Evolutionary conservation across 2,797 vertebrate genomes (phyloP).

Genomic region (Triplophysa bombifrons): DNA sequence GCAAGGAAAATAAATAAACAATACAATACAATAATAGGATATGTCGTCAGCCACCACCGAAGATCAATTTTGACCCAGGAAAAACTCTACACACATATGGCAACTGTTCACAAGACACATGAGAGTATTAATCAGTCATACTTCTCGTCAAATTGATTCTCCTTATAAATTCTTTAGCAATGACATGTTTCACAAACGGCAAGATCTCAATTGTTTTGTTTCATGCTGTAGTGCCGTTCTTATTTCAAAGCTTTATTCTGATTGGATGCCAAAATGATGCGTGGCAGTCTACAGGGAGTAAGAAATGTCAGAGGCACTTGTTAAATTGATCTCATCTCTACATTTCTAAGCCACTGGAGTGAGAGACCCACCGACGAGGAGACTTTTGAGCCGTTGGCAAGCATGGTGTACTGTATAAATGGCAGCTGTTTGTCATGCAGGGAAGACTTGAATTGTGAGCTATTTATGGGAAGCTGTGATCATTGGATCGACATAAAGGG

Average conservation of each 20-base stretch:
- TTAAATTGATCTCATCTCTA: not conserved
- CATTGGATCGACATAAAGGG: conserved; percentile 59
- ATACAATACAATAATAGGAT: no score
- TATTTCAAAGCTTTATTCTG: not conserved
- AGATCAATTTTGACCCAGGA: no score
- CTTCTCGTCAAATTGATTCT: no score
- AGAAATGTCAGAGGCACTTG: not conserved
- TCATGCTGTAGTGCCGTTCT: not conserved
- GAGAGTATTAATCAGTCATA: no score
- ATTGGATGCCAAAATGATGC: not conserved
- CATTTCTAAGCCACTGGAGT: not conserved
- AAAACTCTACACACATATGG: no score
- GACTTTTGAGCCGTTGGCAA: not conserved
- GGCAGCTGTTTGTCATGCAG: conserved; percentile 56
- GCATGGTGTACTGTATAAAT: conserved; percentile 17
- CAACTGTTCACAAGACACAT: no score
- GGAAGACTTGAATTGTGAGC: conserved; percentile 68
- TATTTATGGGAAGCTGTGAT: conserved; percentile 73
- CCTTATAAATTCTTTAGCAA: no score
- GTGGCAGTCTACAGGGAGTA: not conserved
- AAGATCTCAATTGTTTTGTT: not conserved
- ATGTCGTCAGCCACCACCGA: no score
- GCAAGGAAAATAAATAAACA: no score
- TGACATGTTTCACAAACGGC: no score
- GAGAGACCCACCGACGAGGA: not conserved